phyloP scores from a whole-genome alignment of 2,113 vertebrate species.

The Dasyornis broadbenti region DNA sequence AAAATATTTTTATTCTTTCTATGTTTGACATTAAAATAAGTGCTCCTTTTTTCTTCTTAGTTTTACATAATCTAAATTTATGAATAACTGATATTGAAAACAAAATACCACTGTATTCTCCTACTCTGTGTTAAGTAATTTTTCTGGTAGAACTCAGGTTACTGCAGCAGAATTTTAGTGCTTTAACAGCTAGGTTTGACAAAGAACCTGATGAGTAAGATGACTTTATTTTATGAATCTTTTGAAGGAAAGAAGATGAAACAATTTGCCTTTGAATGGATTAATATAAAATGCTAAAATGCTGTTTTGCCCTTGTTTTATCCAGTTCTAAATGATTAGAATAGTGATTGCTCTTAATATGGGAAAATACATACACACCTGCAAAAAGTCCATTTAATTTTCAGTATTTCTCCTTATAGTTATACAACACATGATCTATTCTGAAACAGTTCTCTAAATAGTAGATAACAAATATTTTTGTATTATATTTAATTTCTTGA shows the following conservation, averaged over 20 bases:
- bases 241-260: background rate
- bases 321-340: background rate
- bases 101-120: background rate
- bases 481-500: background rate
- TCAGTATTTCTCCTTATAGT: background rate
- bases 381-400: background rate
- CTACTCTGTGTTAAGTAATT: background rate
- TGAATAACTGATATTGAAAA: background rate
- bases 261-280: background rate
- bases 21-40: background rate
- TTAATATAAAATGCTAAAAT: background rate
- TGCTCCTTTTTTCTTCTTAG: background rate
- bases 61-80: background rate
- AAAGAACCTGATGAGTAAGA: background rate
- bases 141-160: background rate
- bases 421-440: background rate
- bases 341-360: background rate
- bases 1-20: background rate
- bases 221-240: background rate
- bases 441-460: background rate
- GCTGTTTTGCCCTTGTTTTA: background rate
- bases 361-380: background rate
- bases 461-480: background rate
- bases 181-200: background rate
- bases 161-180: background rate